Conservation (phyloP, 2,888 invertebrate genomes). For the Zelleria hepariella region DNA sequence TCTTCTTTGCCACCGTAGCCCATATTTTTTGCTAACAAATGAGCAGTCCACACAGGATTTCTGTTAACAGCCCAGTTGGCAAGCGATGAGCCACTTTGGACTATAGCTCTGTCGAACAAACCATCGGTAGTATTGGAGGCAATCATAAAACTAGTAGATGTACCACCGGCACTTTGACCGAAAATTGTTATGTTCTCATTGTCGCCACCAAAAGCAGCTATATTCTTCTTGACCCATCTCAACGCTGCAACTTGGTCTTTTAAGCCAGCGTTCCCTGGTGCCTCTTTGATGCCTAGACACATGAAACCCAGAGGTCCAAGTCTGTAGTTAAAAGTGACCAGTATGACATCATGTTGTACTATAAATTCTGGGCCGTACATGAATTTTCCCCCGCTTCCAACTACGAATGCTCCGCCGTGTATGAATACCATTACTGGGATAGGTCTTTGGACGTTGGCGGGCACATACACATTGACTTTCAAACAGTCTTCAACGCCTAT, state of each 20-base stretch:
- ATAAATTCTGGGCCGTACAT: constrained; percentile 51
- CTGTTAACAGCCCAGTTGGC: constrained; percentile 53
- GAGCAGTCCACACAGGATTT: constrained; percentile 45
- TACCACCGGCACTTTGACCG: constrained; percentile 58
- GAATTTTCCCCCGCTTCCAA: constrained; percentile 52
- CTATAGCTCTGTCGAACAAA: constrained; percentile 47
- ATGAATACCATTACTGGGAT: constrained; percentile 58
- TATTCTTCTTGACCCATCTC: constrained; percentile 56
- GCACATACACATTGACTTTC: constrained; percentile 52
- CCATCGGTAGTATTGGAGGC: constrained; percentile 42
- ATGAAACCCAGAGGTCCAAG: constrained; percentile 52
- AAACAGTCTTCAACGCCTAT: constrained; percentile 53
- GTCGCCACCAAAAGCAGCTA: constrained; percentile 56
- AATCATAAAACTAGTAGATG: constrained; percentile 39
- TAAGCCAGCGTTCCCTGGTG: constrained; percentile 56
- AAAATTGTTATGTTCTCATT: constrained; percentile 57
- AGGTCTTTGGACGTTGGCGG: constrained; percentile 25
- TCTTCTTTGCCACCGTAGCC: constrained; percentile 37
- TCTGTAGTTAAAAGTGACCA: constrained; percentile 59
- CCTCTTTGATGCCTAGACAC: constrained; percentile 53
- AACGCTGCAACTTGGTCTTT: constrained; percentile 62
- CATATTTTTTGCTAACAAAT: constrained; percentile 42
- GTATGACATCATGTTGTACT: constrained; percentile 44
- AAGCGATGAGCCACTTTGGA: constrained; percentile 51
- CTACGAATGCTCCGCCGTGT: constrained; percentile 53